Percentiles rank a stretch among this genome's conserved stretches.
phyloP scores from a whole-genome alignment of 2,888 invertebrate species.

The Smittia sp. region DNA sequence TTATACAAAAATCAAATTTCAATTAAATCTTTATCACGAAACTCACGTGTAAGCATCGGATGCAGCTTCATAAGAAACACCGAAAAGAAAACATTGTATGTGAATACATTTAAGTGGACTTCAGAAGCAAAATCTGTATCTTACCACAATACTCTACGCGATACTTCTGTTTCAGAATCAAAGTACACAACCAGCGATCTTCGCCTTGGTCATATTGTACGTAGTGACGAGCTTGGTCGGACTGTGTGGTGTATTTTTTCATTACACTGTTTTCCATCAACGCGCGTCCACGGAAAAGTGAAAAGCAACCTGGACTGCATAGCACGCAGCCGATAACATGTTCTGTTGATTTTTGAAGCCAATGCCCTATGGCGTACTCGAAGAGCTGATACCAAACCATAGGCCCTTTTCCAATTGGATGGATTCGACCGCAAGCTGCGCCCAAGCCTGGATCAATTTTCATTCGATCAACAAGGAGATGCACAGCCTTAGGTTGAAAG shows the following conservation, averaged over 20 bases:
- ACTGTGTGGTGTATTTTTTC: constrained; percentile 79
- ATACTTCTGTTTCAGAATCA: constrained; percentile 86
- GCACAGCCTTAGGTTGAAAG: constrained; percentile 77
- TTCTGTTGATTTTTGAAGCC: constrained; percentile 90
- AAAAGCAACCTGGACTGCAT: constrained; percentile 90
- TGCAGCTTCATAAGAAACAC: too few relatives aligned
- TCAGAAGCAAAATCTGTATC: too few relatives aligned
- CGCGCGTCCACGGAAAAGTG: constrained; percentile 81
- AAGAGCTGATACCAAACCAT: constrained; percentile 87
- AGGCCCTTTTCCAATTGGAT: constrained; percentile 78
- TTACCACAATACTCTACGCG: constrained; percentile 79
- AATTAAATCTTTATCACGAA: too few relatives aligned
- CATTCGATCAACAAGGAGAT: constrained; percentile 79
- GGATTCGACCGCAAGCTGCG: constrained; percentile 86
- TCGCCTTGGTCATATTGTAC: constrained; percentile 96
- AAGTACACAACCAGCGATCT: constrained; percentile 92
- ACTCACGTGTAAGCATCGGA: constrained; percentile 92
- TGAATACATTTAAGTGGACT: too few relatives aligned
- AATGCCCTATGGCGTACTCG: constrained; percentile 89
- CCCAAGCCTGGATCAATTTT: constrained; percentile 77
- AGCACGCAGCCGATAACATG: constrained; percentile 84
- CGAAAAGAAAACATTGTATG: too few relatives aligned
- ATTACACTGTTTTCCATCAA: constrained; percentile 89
- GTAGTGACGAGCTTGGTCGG: constrained; percentile 76
- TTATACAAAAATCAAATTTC: too few relatives aligned